Base-by-base conservation (phyloP, 2,888 invertebrate genomes). In the Gerris lacustris region DNA sequence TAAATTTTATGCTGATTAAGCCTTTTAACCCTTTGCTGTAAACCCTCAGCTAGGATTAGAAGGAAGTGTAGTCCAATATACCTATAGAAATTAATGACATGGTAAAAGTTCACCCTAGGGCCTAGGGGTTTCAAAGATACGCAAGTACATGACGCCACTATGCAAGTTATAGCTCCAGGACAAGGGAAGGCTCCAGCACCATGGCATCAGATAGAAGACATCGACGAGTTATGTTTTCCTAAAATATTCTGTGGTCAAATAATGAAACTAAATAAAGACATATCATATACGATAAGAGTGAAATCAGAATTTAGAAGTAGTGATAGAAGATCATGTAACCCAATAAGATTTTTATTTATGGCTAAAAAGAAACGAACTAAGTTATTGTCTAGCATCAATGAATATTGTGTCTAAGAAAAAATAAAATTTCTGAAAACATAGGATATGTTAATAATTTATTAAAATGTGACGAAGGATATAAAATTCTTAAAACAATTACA, bases 1-100 rank as follows among this genome's bases (percentile, higher is more conserved):
- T 80, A 63, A 76, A 78, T 63, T 80, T 80, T 69, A 79, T 79
- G 78, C 78, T 79, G 73, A 77, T 80, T 55, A 72, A 76, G 71
- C 73, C 78, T 45, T 74, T 78, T 44, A 72, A 76, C 73, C 74
- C 6, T 76, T 71, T 71, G 76, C 79, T 45, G 69, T 76, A n/a
- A 75, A 79, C 72, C 74, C 77, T n/a, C 77, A 78, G 68, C 71
- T 78, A 47, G 77, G 78, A 70, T 72, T 76, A 47, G 78, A 77
- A 72, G 77, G 76, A 2, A 76, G 75, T 73, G 76, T 80, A 43
- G 77, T 79, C n/a, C 0, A 79, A 79, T 73, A 76, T 79, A 9
- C 76, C 76, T 17, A 73, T 76, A 9, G 76, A 78, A 72, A 74
- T 78, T 15, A 73, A 75, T 63, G 75, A 75, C 44, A 73, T 74